Conservation (phyloP, 2,113 vertebrate species). For the Mastomys coucha region DNA sequence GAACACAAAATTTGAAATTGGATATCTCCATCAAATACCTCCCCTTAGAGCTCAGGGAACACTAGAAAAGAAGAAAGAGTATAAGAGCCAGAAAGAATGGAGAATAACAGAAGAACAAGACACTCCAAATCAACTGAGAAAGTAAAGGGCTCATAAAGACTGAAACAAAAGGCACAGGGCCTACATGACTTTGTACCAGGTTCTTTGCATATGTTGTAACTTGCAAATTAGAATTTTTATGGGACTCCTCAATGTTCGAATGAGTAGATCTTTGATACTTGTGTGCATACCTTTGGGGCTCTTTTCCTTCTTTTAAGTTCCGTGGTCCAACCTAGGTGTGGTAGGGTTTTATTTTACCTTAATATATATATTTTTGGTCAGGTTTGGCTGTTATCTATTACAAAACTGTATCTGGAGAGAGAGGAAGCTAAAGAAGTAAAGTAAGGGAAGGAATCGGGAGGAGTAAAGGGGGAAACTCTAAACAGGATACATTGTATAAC, state of each 20-base stretch:
- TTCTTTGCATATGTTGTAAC: neutral
- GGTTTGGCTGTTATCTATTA: neutral
- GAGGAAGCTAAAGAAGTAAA: neutral
- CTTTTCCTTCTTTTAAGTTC: neutral
- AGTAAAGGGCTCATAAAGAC: neutral
- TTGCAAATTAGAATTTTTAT: neutral
- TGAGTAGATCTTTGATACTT: neutral
- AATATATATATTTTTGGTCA: neutral
- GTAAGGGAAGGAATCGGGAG: neutral
- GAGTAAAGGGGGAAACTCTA: neutral
- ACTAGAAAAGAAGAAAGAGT: neutral
- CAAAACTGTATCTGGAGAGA: neutral
- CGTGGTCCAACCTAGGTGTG: neutral
- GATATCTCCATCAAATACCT: neutral
- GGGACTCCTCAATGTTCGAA: neutral
- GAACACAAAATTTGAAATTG: neutral
- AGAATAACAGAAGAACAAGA: neutral
- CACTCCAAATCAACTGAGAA: neutral
- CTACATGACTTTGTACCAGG: neutral
- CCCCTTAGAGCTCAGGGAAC: neutral
- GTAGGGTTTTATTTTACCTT: neutral
- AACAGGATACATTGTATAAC: neutral
- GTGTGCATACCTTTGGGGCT: neutral
- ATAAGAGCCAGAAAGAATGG: neutral
- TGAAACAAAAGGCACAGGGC: neutral